phyloP scores from a whole-genome alignment of 2,113 vertebrate species.

The Brachirus orientalis region DNA sequence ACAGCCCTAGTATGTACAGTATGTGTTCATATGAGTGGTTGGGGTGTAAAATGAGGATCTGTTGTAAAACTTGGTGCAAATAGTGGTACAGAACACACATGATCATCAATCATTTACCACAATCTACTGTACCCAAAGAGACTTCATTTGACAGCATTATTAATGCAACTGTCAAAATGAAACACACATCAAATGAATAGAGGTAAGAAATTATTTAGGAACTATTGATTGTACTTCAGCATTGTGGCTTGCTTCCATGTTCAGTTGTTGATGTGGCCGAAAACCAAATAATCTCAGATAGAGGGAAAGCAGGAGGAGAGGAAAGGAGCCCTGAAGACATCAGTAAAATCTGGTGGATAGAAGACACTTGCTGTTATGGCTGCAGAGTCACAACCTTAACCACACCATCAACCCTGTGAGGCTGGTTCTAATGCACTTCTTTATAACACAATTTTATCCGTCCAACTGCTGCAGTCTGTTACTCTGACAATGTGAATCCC shows the following conservation, averaged over 20 bases:
- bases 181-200: constrained; percentile 37
- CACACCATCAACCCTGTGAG: constrained; percentile 3
- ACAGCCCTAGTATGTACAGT: too few species aligned
- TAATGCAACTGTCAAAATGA: constrained; percentile 41
- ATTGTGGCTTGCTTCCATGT: constrained; percentile 31
- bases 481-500: constrained; percentile 32
- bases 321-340: constrained; percentile 19
- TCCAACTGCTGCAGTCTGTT: constrained; percentile 43
- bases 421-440: constrained; percentile 12
- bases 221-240: constrained; percentile 48
- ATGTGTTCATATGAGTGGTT: too few species aligned
- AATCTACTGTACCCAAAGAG: constrained; percentile 23
- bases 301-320: constrained; percentile 5
- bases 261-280: constrained; percentile 30
- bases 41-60: too few species aligned
- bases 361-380: constrained; percentile 29
- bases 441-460: constrained; percentile 41
- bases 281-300: constrained; percentile 15
- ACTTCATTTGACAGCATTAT: constrained; percentile 55
- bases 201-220: constrained; percentile 58
- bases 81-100: constrained; percentile 23
- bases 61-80: too few species aligned
- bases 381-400: constrained; percentile 40
- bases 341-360: constrained; percentile 27
- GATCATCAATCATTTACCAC: constrained; percentile 70